Base-by-base conservation (phyloP, 2,113 vertebrate genomes). In the Myxocyprinus asiaticus region DNA sequence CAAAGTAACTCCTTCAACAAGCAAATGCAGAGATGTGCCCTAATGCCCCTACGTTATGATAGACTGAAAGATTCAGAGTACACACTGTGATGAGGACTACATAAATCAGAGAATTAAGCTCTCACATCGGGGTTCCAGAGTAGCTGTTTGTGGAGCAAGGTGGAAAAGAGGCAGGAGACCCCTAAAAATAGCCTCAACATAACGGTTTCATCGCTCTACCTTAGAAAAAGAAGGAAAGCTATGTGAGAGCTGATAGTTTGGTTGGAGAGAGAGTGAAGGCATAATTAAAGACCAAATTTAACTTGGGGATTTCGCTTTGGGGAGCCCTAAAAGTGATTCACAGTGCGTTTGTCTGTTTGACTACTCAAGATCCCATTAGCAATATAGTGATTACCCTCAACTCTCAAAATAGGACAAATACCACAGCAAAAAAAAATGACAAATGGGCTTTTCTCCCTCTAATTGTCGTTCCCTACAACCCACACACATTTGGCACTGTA, bases 101-200 rank as follows among this genome's bases (percentile, higher is more conserved):
- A 88, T 81, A 74, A 84, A 83, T 73, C 82, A 33, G 72, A 12
- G 47, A 69, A 83, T 82, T 81, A 80, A 87, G 64, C 78, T 87
- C 76, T 82, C 71, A 1, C 22, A 33, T 84, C 67, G 61, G 86
- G 70, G 82, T 74, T 82, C 80, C 76, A 44, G 77, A 83, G 69
- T 65, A 48, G 58, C 83, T 89, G 86, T 88, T 91, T 91, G 86
- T 87, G 86, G 89, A 90, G 82, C 76, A 86, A 87, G 83, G 82
- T 86, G 88, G 82, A 78, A 86, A 85, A 47, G 67, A 81, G 69
- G 79, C 76, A 72, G 59, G 22, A 5, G 64, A 55, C 70, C 79
- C 82, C 88, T 90, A 88, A 91, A 90, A 87, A 91, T 88, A 87
- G 78, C 86, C 22, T 67, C 69, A 71, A 66, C 81, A 17, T 67